Evolutionary conservation across 2,113 vertebrate genomes (phyloP).

Genomic region (Astur gentilis): DNA sequence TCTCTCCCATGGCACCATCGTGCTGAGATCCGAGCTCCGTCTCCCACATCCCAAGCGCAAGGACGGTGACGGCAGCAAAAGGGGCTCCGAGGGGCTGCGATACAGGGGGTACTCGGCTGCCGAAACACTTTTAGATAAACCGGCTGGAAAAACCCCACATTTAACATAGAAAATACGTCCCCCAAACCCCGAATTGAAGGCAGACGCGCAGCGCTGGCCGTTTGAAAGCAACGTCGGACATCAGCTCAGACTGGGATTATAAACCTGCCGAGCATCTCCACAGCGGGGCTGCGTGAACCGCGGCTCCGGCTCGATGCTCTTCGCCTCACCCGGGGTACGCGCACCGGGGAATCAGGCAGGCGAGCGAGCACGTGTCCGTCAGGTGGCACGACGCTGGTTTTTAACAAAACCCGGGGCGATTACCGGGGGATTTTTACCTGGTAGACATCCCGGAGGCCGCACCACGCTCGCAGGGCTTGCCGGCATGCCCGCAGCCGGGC

Average conservation of each 20-base stretch:
- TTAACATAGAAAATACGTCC: not conserved
- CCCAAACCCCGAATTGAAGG: not conserved
- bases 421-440: conserved; percentile 74
- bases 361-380: accelerated
- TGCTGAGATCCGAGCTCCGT: not conserved
- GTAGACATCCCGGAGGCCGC: conserved; percentile 85
- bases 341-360: not conserved
- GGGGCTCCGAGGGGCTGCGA: not conserved
- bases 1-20: not conserved
- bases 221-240: accelerated
- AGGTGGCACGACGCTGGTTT: not conserved
- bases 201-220: not conserved
- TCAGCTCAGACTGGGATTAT: accelerated
- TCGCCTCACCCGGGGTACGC: accelerated
- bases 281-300: accelerated
- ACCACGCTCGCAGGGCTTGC: conserved; percentile 85
- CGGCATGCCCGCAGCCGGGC: conserved; percentile 84
- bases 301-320: not conserved
- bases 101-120: accelerated
- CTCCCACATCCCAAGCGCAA: not conserved
- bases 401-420: accelerated
- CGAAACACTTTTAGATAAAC: not conserved
- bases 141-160: not conserved
- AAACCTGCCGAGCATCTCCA: accelerated
- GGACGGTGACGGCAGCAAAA: not conserved